phyloP scores from a whole-genome alignment of 2,888 invertebrate species.

The Chloromyia formosa region DNA sequence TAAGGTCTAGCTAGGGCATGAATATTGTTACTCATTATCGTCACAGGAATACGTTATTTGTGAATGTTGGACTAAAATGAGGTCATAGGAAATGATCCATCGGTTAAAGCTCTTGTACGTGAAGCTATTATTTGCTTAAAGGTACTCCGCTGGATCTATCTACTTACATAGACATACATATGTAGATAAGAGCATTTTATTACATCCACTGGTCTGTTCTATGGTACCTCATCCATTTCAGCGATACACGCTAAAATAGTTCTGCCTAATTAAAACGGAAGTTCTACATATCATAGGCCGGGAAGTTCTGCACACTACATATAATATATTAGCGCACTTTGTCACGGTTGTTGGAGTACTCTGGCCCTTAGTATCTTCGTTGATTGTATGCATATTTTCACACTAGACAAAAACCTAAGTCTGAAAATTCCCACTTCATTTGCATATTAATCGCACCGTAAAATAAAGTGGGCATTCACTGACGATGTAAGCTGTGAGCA shows the following conservation, averaged over 20 bases:
- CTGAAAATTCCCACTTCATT: constrained; percentile 13
- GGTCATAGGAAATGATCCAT: no score
- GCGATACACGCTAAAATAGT: constrained; percentile 26
- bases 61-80: no score
- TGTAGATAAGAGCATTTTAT: no score
- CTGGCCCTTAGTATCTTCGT: neutral
- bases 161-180: no score
- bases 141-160: no score
- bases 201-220: neutral
- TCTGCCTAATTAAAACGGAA: constrained; percentile 37
- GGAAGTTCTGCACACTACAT: neutral
- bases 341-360: constrained; percentile 14
- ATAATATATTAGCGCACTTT: neutral
- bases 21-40: no score
- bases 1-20: no score
- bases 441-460: constrained; percentile 20
- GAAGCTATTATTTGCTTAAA: no score
- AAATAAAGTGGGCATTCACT: neutral
- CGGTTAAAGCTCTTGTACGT: no score
- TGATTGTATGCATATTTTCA: neutral
- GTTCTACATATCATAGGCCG: constrained; percentile 17
- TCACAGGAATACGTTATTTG: no score
- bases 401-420: neutral
- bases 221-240: neutral
- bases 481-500: neutral